Percentiles rank a stretch among this genome's conserved stretches.
Evolutionary conservation across 2,888 invertebrate genomes (phyloP).

Genomic region (Lepeophtheirus nordmannii): DNA sequence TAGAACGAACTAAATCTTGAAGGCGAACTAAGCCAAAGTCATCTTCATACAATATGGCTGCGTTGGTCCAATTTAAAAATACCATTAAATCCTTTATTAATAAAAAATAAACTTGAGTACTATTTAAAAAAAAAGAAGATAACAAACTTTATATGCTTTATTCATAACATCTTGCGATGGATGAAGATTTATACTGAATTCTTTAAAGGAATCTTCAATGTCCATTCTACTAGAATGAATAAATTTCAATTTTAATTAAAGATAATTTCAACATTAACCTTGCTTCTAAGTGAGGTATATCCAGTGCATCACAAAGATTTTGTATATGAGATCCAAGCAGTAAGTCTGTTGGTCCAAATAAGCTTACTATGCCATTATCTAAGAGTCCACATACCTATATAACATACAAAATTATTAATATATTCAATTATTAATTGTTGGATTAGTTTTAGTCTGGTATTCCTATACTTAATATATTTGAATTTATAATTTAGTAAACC

Average conservation of each 20-base stretch:
- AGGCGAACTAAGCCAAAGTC: conserved; percentile 40
- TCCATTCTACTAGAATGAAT: conserved; percentile 10
- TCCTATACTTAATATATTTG: too few relatives aligned
- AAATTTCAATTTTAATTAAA: background rate
- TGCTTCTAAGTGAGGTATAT: conserved; percentile 75
- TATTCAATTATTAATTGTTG: too few relatives aligned
- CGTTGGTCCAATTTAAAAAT: conserved; percentile 36
- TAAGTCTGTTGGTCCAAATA: conserved; percentile 74
- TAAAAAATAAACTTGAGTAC: conserved; percentile 24
- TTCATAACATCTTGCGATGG: conserved; percentile 68
- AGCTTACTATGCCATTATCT: conserved; percentile 65
- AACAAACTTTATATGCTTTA: conserved; percentile 35
- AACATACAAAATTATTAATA: too few relatives aligned
- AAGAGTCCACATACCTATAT: conserved; percentile 54
- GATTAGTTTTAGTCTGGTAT: too few relatives aligned
- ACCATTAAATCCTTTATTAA: conserved; percentile 33
- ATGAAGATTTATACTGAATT: conserved; percentile 72
- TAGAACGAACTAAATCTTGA: conserved; percentile 57
- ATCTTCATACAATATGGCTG: conserved; percentile 39
- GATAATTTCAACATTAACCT: conserved; percentile 31
- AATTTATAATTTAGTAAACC: too few relatives aligned
- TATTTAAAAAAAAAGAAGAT: conserved; percentile 11
- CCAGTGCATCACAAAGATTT: conserved; percentile 70
- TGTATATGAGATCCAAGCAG: conserved; percentile 65
- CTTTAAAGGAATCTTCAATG: conserved; percentile 30